Conservation (phyloP, 2,888 invertebrate genomes). For the Dione juno region DNA sequence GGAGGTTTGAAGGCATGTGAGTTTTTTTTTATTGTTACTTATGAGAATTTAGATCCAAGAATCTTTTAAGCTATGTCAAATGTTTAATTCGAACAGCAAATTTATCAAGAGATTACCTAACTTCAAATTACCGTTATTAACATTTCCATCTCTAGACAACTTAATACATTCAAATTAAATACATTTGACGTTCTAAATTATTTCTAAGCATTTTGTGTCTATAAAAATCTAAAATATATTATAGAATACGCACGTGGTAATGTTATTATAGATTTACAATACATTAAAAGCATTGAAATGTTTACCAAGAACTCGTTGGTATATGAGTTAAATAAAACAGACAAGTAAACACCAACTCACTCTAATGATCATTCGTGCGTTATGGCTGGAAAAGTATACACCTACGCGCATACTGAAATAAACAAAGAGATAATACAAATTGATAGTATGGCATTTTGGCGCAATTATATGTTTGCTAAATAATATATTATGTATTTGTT, state of each 20-base stretch:
- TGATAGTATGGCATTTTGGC: constrained; percentile 7
- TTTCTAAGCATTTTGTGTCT: too few relatives aligned
- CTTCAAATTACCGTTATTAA: too few relatives aligned
- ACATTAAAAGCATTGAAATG: neutral
- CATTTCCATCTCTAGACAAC: too few relatives aligned
- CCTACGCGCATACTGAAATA: constrained; percentile 19
- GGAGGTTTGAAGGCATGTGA: neutral
- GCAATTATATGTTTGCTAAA: constrained; percentile 1
- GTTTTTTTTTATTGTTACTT: neutral
- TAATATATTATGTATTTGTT: constrained; percentile 2
- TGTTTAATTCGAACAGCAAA: too few relatives aligned
- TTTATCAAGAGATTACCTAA: too few relatives aligned
- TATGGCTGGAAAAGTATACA: constrained; percentile 20
- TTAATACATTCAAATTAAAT: too few relatives aligned
- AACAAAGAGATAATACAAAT: constrained; percentile 3
- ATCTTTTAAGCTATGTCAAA: too few relatives aligned
- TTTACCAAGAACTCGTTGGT: constrained; percentile 10
- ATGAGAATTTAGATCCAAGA: neutral
- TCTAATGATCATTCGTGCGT: constrained; percentile 29
- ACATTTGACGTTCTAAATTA: too few relatives aligned
- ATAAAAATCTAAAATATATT: neutral
- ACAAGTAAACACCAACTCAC: constrained; percentile 23
- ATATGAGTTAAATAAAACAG: constrained; percentile 21
- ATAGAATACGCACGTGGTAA: constrained; percentile 5
- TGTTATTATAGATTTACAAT: neutral